Base-by-base conservation (phyloP, 1,140 invertebrate species). In the Neuroterus valhalla region DNA sequence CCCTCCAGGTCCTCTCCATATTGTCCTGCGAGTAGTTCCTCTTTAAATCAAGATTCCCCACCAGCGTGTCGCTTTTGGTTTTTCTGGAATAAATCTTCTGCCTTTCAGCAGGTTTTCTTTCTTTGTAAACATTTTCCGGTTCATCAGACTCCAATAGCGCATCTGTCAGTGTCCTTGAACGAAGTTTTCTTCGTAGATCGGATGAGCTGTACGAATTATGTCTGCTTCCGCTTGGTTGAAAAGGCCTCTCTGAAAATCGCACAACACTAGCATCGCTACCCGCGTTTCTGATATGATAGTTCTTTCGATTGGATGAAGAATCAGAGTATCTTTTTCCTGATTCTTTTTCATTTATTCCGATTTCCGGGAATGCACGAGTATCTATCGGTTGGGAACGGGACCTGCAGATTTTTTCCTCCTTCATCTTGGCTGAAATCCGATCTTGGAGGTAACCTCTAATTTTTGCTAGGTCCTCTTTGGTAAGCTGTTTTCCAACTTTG, bases 51-150 rank as follows among this genome's bases (percentile, higher is more conserved):
- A 76, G 1, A 23, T 76, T 82, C 11, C 78, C 79, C 5, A 85
- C 48, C 2, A 86, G 42, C 10, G 87, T 73, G 77, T 89, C 87
- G 70, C 87, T 89, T 42, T 82, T 88, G 6, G 87, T 88, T 70
- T 88, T 88, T 23, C 85, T 81, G 23, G 55, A 31, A 38, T 88
- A 89, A 3, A 82, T 14, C 19, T 87, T 89, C 23, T 80, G 77
- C 67, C 66, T 78, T 6, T 84, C 82, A 10, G 72, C 50, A 6
- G 72, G 66, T 66, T 76, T 68, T 48, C 55, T 75, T 72, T 83
- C 71, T 23, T 76, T 71, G 2, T 45, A 44, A 11, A 75, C 23
- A 19, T 48, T 73, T 6, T 71, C 55, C 17, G 68, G 42, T 19
- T 77, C 68, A n/a, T 43, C 26, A 52, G 23, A 14, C 12, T 52